Evolutionary conservation across 2,888 invertebrate species (phyloP).

Genomic region (Crepidodera aurea): DNA sequence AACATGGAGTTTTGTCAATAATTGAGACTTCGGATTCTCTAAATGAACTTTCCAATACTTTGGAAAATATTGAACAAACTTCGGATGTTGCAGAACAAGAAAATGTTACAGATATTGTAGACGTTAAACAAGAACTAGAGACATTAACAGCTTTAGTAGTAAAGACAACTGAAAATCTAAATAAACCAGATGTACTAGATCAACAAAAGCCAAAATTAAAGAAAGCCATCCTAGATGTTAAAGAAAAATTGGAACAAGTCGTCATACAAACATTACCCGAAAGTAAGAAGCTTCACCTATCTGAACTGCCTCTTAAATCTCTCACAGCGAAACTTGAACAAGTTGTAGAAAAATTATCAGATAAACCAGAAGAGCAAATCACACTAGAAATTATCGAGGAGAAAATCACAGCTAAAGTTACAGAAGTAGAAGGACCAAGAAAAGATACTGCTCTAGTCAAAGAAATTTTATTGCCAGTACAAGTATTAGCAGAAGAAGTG

Average conservation of each 20-base stretch:
- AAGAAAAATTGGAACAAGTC: conserved; percentile 29
- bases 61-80: background rate
- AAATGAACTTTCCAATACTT: conserved; percentile 6
- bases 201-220: conserved; percentile 19
- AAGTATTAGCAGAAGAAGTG: background rate
- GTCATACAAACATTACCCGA: conserved; percentile 19
- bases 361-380: background rate
- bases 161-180: conserved; percentile 11
- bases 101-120: background rate
- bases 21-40: conserved; percentile 26
- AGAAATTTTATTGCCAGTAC: conserved; percentile 23
- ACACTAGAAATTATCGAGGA: background rate
- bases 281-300: conserved; percentile 24
- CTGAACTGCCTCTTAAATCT: conserved; percentile 30
- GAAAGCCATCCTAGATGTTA: conserved; percentile 16
- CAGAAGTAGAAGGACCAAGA: no score
- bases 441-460: conserved; percentile 21
- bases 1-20: conserved; percentile 39
- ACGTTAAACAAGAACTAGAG: conserved; percentile 20
- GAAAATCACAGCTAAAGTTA: background rate
- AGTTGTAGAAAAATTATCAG: background rate
- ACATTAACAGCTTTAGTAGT: conserved; percentile 20
- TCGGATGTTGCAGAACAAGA: conserved; percentile 22
- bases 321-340: conserved; percentile 21
- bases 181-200: conserved; percentile 20